phyloP scores from a whole-genome alignment of 2,797 vertebrate species.

The Pangasius larnaudii region DNA sequence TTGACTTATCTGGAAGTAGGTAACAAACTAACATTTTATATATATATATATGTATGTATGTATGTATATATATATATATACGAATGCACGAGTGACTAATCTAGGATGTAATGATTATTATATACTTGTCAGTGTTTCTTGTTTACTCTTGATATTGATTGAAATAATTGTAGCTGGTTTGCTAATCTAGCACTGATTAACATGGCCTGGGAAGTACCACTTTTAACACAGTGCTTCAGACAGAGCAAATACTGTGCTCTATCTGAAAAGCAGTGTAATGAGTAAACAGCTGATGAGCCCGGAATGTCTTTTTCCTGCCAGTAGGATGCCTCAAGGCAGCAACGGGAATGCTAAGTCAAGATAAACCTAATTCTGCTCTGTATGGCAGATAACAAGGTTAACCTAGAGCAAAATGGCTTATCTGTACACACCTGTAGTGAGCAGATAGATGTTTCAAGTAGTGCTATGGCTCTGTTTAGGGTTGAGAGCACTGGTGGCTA shows the following conservation, averaged over 20 bases:
- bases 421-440: conserved; percentile 55
- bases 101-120: not conserved
- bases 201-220: not conserved
- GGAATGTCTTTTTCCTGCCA: conserved; percentile 47
- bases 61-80: no score
- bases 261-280: conserved; percentile 49
- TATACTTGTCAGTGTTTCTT: not conserved
- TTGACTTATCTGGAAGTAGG: not conserved
- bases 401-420: conserved; percentile 60
- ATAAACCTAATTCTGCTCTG: conserved; percentile 59
- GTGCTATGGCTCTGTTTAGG: conserved; percentile 52
- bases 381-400: conserved; percentile 59
- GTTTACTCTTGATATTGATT: not conserved
- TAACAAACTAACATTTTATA: not conserved
- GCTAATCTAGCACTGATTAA: not conserved
- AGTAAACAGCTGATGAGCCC: conserved; percentile 54
- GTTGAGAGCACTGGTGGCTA: conserved; percentile 46
- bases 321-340: conserved; percentile 48
- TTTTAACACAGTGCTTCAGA: conserved; percentile 19
- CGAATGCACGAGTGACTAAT: not conserved
- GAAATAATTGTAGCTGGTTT: not conserved
- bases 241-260: conserved; percentile 37
- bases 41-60: no score
- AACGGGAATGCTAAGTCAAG: conserved; percentile 59
- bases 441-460: conserved; percentile 52